Base-by-base conservation (phyloP, 1,140 invertebrate genomes). In the Nasonia vitripennis region DNA sequence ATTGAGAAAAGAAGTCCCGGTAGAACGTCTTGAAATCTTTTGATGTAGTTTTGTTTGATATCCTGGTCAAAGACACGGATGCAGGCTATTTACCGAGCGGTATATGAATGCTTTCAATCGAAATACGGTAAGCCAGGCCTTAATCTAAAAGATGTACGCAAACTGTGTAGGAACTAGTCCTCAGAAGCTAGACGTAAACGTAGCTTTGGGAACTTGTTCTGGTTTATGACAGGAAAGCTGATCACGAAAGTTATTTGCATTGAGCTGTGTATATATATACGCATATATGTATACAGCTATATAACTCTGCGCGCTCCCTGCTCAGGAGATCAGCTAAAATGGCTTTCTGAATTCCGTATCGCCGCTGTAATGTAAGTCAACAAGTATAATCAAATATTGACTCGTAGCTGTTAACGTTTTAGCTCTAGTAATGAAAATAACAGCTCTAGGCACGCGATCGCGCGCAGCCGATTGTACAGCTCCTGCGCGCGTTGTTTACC, bases 91-190 rank as follows among this genome's bases (percentile, higher is more conserved):
- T 62, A 62, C 20, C 7, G 20, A 62, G 20, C 55, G 55, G 17
- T 62, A 62, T 62, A n/a, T 62, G 55, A 62, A 62, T n/a, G 55
- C 20, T 62, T 62, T 62, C 55, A 62, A 62, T 62, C 55, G 55
- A n/a, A 62, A 62, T 62, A 20, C 55, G 17, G 55, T n/a, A 62
- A 51, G 12, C 48, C 48, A 62, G 17, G 17, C 55, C 55, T 62
- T 62, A 62, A 62, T 62, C 55, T 62, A 62, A 62, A 62, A 62
- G 55, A 62, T 62, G 55, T 62, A 62, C 55, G 17, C 55, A 62
- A 62, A 62, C 55, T 62, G 55, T 62, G 20, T n/a, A 62, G 55
- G 55, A 62, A 62, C 55, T 62, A n/a, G 20, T 62, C 55, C 55
- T 62, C 17, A 5, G 2, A n/a, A 17, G 20, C 17, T 62, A 62